A percentile compares a stretch with the other conserved stretches of the same genome.
Evolutionary conservation across 2,113 vertebrate genomes (phyloP).

Genomic region (Cathartes aura): DNA sequence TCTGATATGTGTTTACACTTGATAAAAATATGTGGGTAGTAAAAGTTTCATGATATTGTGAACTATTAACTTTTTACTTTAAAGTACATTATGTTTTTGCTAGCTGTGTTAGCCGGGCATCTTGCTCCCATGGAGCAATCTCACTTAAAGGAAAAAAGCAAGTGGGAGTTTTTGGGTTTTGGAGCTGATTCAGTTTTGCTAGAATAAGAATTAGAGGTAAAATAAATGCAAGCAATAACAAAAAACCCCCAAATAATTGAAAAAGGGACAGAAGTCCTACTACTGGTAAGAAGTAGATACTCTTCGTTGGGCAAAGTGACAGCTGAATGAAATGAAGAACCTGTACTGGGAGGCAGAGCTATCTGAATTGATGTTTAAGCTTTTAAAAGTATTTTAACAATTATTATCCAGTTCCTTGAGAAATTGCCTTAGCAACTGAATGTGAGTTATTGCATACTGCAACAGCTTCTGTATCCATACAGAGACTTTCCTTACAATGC

Average conservation of each 20-base stretch:
- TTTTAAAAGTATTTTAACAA: not conserved
- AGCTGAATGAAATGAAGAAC: not conserved
- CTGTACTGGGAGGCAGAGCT: not conserved
- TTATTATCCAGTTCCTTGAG: not conserved
- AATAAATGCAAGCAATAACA: not conserved
- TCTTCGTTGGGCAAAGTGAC: not conserved
- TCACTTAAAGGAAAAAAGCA: not conserved
- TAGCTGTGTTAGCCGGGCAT: not conserved
- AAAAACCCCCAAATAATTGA: not conserved
- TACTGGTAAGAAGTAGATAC: not conserved
- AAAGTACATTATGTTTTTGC: not conserved
- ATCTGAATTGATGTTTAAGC: not conserved
- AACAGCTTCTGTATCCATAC: not conserved
- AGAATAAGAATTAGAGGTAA: not conserved
- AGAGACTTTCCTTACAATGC: not conserved
- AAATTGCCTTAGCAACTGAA: slow-evolving; percentile 31
- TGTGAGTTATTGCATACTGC: not conserved
- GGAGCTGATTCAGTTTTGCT: not conserved
- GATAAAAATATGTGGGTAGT: not conserved
- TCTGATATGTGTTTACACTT: not conserved
- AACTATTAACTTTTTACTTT: not conserved
- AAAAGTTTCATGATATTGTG: not conserved
- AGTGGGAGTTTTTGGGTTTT: not conserved
- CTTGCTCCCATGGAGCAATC: not conserved
- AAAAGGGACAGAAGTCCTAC: not conserved